phyloP scores from a whole-genome alignment of 1,140 invertebrate species.

The Trypoxylus dichotomus region DNA sequence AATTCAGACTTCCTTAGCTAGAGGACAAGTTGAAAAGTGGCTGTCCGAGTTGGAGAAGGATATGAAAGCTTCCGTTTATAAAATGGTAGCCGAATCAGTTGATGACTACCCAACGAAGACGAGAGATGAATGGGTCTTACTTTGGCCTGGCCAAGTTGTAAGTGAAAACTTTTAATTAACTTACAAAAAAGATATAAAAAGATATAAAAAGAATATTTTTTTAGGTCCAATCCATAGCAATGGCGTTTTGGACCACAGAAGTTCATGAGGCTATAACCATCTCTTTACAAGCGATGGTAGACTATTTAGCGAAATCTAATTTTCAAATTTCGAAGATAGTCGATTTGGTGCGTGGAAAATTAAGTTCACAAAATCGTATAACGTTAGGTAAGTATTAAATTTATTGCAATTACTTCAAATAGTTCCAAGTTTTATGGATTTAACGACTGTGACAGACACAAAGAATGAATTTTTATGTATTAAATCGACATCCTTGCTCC shows the following conservation, averaged over 20 bases:
- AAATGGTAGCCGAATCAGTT: slow-evolving; percentile 64
- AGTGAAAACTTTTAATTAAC: neutral
- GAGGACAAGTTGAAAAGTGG: slow-evolving; percentile 98
- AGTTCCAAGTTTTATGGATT: too few species aligned
- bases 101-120: slow-evolving; percentile 67
- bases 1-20: slow-evolving; percentile 85
- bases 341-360: slow-evolving; percentile 80
- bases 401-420: too few species aligned
- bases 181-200: too few species aligned
- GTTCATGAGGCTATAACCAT: slow-evolving; percentile 73
- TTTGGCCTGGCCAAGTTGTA: slow-evolving; percentile 85
- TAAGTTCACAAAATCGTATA: slow-evolving; percentile 86
- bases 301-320: slow-evolving; percentile 62
- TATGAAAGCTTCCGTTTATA: slow-evolving; percentile 88
- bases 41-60: slow-evolving; percentile 84
- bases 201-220: slow-evolving; percentile 44
- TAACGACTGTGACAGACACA: too few species aligned
- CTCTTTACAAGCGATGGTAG: slow-evolving; percentile 57
- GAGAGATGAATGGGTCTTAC: slow-evolving; percentile 79
- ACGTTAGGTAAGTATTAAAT: slow-evolving; percentile 71
- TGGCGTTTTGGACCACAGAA: slow-evolving; percentile 87
- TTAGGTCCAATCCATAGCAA: slow-evolving; percentile 78
- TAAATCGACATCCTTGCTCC: too few species aligned
- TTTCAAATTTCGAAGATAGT: slow-evolving; percentile 84
- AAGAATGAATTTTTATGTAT: too few species aligned